phyloP scores from a whole-genome alignment of 64 coral and sea anemone genomes.

The Catalaphyllia jardinei region DNA sequence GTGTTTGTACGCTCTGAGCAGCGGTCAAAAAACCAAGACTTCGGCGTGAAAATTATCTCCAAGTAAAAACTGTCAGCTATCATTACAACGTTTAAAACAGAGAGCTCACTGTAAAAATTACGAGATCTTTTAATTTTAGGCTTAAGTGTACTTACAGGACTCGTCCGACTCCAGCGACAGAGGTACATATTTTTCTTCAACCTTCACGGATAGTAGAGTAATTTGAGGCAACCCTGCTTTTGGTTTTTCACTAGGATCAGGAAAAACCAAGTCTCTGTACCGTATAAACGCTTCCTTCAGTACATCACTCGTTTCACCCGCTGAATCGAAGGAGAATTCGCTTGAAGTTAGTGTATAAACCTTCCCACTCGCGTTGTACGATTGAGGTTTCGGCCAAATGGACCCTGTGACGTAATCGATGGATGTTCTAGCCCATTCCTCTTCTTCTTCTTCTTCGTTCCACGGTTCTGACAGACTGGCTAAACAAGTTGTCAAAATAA shows the following conservation, averaged over 20 bases:
- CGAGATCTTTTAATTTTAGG: background rate
- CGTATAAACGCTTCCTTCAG: conserved; percentile 30
- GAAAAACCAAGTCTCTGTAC: conserved; percentile 44
- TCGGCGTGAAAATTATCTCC: too few species aligned
- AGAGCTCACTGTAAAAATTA: too few species aligned
- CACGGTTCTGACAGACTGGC: conserved; percentile 24
- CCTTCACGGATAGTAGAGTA: conserved; percentile 14
- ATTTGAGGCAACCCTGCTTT: conserved; percentile 12
- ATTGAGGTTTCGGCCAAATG: conserved; percentile 37
- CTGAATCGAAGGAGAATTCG: conserved; percentile 24
- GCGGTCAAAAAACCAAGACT: too few species aligned
- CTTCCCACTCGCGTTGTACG: background rate
- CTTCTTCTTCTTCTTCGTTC: background rate
- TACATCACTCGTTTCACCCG: conserved; percentile 20
- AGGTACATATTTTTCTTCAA: conserved; percentile 31
- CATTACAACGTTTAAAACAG: too few species aligned
- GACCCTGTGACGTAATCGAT: conserved; percentile 47
- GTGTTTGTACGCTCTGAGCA: too few species aligned
- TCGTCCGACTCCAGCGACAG: conserved; percentile 24
- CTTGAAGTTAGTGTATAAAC: conserved; percentile 8
- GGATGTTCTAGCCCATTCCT: background rate
- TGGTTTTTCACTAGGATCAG: conserved; percentile 32
- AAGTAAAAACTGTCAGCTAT: too few species aligned
- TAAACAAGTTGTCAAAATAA: background rate
- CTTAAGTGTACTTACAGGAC: conserved; percentile 22